A percentile compares a stretch with the other conserved stretches of the same genome.
Evolutionary conservation across 1,140 invertebrate species (phyloP).

Genomic region (Drosophila cardini): DNA sequence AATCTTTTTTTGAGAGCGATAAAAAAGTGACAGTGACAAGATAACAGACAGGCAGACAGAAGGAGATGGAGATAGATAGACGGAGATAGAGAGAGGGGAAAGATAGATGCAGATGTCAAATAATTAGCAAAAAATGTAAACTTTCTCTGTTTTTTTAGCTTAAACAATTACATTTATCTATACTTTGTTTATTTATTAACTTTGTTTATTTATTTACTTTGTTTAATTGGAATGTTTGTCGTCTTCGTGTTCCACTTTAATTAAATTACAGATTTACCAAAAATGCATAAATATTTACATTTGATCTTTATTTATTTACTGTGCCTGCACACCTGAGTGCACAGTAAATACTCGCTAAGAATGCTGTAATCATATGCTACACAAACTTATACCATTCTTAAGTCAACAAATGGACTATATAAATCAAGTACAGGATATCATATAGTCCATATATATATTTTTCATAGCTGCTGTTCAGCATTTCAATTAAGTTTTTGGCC

Average conservation of each 20-base stretch:
- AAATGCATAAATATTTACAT: conserved; percentile 65
- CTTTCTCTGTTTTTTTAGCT: conserved; percentile 47
- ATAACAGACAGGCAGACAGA: conserved; percentile 40
- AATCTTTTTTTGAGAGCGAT: conserved; percentile 40
- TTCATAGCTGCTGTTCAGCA: conserved; percentile 10
- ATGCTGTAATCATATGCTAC: background rate
- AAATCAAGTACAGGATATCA: conserved; percentile 1
- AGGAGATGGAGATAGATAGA: background rate
- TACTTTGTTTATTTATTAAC: background rate
- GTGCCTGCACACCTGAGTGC: conserved; percentile 5
- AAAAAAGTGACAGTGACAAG: conserved; percentile 28
- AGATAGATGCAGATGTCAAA: conserved; percentile 47
- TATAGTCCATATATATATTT: background rate
- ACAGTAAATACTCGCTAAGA: conserved; percentile 1
- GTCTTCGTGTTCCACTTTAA: conserved; percentile 45
- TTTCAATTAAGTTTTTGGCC: conserved; percentile 39
- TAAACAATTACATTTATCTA: conserved; percentile 21
- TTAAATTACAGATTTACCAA: conserved; percentile 62
- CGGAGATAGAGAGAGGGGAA: background rate
- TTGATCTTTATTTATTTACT: conserved; percentile 5
- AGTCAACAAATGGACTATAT: background rate
- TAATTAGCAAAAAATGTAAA: conserved; percentile 61
- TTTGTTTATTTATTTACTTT: conserved; percentile 24
- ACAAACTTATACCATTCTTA: too few relatives aligned
- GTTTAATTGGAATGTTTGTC: conserved; percentile 27